Base-by-base conservation (phyloP, 2,888 invertebrate genomes). In the Cetonia aurata region DNA sequence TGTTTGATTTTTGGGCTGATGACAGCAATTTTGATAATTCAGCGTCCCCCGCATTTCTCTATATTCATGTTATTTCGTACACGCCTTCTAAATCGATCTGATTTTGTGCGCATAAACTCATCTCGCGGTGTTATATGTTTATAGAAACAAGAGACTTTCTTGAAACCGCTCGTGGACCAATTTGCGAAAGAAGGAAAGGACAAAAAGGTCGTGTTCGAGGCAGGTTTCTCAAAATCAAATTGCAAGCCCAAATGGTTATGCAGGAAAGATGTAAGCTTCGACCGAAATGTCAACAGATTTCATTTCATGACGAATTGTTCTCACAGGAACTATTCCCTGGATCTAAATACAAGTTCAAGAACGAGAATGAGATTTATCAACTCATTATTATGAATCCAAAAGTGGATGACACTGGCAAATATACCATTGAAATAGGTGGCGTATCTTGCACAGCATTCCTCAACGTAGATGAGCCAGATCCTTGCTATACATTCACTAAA, bases 391-490 rank as follows among this genome's bases (percentile, higher is more conserved):
- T 89, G 83, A 91, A 90, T 79, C 98, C 99, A 0, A 96, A 95
- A 86, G 95, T 95, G 44, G 99, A 99, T 79, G 99, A 99, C 84
- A 94, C 94, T 76, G 99, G 98, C 78, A 97, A 97, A 87, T 98
- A 98, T 82, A 95, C 95, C 0, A 92, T 98, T 79, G 97, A 99
- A 87, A 96, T 98, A 78, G 93, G 95, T 79, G 96, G 97, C 67
- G 89, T 95, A 59, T 90, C 92, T 67, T 94, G 94, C 77, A 93
- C 95, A 17, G 98, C 93, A 55, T 95, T 96, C 87, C 90, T 99
- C 69, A 96, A 94, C 85, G 98, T 99, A 19, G 98, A 98, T 81
- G 98, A 97, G 85, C 95, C 99, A 71, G 98, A 98, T 85, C 97
- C 98, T 42, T 91, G 92, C 12, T 99, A 96, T 83, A 91, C 92